Evolutionary conservation across 2,113 vertebrate species (phyloP).

Genomic region (Elaphurus davidianus): DNA sequence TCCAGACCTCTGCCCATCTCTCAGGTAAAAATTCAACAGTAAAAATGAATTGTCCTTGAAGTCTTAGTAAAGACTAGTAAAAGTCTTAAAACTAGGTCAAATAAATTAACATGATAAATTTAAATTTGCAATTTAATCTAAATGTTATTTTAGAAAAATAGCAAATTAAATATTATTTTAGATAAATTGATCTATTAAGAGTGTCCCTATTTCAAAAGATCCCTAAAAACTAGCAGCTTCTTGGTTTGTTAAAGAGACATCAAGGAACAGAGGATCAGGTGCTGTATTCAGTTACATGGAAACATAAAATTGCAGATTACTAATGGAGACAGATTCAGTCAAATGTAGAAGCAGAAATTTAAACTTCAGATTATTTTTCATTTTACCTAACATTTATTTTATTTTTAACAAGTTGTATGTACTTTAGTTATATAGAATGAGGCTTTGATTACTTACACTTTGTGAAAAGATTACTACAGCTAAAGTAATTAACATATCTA

Average conservation of each 20-base stretch:
- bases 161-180: not conserved
- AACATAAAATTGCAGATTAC: not conserved
- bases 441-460: not conserved
- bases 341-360: not conserved
- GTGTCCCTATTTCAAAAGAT: not conserved
- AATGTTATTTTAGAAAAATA: not conserved
- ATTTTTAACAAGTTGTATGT: not conserved
- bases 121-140: not conserved
- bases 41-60: not conserved
- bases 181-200: not conserved
- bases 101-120: not conserved
- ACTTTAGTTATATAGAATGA: not conserved
- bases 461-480: not conserved
- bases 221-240: not conserved
- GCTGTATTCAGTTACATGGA: not conserved
- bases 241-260: not conserved
- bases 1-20: not conserved
- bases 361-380: not conserved
- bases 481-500: not conserved
- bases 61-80: not conserved
- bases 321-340: not conserved
- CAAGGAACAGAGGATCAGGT: not conserved
- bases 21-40: not conserved
- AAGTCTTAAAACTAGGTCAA: not conserved
- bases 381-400: not conserved